Conservation (phyloP, 64 coral and sea anemone genomes). For the Stylophora pistillata region DNA sequence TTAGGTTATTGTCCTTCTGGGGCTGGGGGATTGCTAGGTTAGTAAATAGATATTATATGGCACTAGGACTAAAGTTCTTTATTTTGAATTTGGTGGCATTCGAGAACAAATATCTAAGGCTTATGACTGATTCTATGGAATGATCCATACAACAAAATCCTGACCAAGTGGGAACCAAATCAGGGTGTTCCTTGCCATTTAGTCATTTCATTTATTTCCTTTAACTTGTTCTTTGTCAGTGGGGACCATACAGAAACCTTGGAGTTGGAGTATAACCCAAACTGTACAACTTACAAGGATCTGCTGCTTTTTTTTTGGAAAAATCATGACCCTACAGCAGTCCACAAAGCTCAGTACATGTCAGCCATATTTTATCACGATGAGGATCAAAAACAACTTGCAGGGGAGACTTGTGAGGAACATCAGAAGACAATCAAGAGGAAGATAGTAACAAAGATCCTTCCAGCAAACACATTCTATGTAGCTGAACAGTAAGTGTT, state of each 20-base stretch:
- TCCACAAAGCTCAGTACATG: slow-evolving; percentile 87
- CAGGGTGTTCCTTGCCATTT: not conserved
- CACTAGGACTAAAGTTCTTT: no score
- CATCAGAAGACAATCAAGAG: slow-evolving; percentile 67
- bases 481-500: slow-evolving; percentile 94
- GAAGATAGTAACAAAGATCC: slow-evolving; percentile 85
- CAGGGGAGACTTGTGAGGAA: slow-evolving; percentile 71
- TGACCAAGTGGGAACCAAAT: no score
- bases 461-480: slow-evolving; percentile 90
- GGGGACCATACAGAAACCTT: slow-evolving; percentile 97
- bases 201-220: not conserved
- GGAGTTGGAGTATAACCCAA: slow-evolving; percentile 88
- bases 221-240: slow-evolving; percentile 27
- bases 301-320: slow-evolving; percentile 87
- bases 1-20: no score
- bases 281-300: slow-evolving; percentile 76
- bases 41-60: no score
- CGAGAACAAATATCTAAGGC: no score
- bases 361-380: slow-evolving; percentile 97
- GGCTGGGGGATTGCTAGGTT: no score
- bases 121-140: no score
- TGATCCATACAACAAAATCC: no score
- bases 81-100: no score
- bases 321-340: slow-evolving; percentile 71
- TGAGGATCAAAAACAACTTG: slow-evolving; percentile 80